Conservation (phyloP, 1,140 invertebrate genomes). For the Meteorus sp. region DNA sequence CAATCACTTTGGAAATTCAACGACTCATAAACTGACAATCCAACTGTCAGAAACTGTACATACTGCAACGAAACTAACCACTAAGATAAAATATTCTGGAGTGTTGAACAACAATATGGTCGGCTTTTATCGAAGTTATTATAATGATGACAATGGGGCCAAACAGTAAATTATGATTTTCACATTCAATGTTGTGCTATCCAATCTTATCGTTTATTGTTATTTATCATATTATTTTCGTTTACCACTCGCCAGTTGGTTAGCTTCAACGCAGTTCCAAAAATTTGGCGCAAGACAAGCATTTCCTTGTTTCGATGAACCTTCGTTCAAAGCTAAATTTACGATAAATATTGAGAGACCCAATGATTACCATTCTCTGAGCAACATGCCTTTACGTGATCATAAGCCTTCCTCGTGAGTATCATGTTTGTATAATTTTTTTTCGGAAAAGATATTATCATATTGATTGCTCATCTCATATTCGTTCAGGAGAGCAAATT, state of each 20-base stretch:
- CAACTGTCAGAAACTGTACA: constrained; percentile 23
- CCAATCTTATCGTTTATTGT: not conserved
- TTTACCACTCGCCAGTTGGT: constrained; percentile 63
- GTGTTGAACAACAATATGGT: constrained; percentile 59
- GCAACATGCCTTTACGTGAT: constrained; percentile 54
- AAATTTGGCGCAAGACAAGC: constrained; percentile 78
- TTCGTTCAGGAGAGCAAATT: constrained; percentile 38
- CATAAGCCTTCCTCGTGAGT: constrained; percentile 29
- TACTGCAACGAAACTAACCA: constrained; percentile 37
- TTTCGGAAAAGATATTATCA: not conserved
- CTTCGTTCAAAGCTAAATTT: constrained; percentile 80
- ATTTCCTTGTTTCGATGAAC: constrained; percentile 91
- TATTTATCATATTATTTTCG: not conserved
- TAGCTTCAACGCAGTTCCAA: constrained; percentile 84
- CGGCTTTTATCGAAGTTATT: constrained; percentile 69
- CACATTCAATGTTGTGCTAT: not conserved
- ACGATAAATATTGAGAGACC: constrained; percentile 64
- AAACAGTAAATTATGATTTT: constrained; percentile 34
- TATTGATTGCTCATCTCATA: not conserved
- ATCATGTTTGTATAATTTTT: constrained; percentile 10
- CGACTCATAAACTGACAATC: constrained; percentile 33
- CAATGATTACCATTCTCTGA: constrained; percentile 45
- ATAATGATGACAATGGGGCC: constrained; percentile 50
- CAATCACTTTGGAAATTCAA: not conserved
- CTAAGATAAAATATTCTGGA: constrained; percentile 58